phyloP scores from a whole-genome alignment of 2,797 vertebrate species.

The Parambassis ranga region DNA sequence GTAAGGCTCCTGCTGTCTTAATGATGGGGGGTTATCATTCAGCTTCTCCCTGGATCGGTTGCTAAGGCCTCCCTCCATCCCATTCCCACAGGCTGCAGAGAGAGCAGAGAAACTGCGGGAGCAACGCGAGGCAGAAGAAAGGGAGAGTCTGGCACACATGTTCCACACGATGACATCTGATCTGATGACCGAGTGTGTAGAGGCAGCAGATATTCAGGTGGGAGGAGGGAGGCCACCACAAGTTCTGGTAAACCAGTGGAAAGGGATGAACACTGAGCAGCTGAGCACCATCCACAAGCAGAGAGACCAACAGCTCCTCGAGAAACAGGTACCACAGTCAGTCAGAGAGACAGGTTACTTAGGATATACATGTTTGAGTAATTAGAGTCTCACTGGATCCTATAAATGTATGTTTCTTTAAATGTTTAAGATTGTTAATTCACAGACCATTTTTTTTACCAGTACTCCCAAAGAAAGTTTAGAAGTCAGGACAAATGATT shows the following conservation, averaged over 20 bases:
- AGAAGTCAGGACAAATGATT: too few species aligned
- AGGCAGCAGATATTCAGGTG: constrained; percentile 49
- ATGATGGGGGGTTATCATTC: constrained; percentile 24
- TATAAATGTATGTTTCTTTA: too few species aligned
- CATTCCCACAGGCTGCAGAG: constrained; percentile 67
- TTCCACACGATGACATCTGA: constrained; percentile 74
- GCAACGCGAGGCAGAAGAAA: constrained; percentile 60
- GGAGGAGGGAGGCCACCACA: constrained; percentile 26
- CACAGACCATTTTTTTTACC: too few species aligned
- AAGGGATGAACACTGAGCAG: constrained; percentile 78
- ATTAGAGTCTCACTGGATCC: too few species aligned
- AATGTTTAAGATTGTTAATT: too few species aligned
- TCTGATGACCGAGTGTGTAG: constrained; percentile 78
- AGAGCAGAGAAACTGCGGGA: constrained; percentile 51
- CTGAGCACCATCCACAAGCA: constrained; percentile 67
- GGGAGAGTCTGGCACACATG: constrained; percentile 67
- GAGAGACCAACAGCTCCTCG: constrained; percentile 63
- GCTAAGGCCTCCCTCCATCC: constrained; percentile 11
- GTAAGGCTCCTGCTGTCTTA: constrained; percentile 2
- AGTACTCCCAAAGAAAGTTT: too few species aligned
- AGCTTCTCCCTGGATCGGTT: constrained; percentile 9
- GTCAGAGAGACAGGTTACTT: neutral
- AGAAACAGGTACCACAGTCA: constrained; percentile 69
- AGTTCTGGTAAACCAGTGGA: constrained; percentile 78
- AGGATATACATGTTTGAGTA: neutral